These are phyloP conservation scores for Sebastes steindachneri DNA, from an alignment of 2,797 vertebrate genomes.

Conservation along the genomic window DNA sequence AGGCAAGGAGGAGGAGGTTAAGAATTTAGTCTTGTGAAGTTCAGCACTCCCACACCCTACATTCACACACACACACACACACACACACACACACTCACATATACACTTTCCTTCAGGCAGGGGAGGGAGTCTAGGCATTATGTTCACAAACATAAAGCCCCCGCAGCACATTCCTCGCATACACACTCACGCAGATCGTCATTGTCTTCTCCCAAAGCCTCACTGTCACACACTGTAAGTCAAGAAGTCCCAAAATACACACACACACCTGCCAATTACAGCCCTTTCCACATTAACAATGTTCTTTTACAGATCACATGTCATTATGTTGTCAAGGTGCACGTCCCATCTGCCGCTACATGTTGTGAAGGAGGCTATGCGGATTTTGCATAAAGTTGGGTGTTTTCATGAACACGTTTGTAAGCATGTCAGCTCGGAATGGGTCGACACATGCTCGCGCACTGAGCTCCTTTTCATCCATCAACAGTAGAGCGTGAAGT, in stretches of 20 bases:
- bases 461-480: not conserved
- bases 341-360: slow-evolving; percentile 1
- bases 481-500: slow-evolving; percentile 21
- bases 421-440: slow-evolving; percentile 11
- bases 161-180: slow-evolving; percentile 51
- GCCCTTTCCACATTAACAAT: slow-evolving; percentile 6
- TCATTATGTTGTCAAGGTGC: slow-evolving; percentile 60
- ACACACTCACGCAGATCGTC: slow-evolving; percentile 5
- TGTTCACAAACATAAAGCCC: slow-evolving; percentile 48
- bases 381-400: not conserved
- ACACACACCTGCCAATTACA: slow-evolving; percentile 46
- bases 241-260: slow-evolving; percentile 32
- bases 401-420: slow-evolving; percentile 22
- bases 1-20: not conserved
- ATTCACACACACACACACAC: slow-evolving; percentile 10
- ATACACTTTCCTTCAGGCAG: slow-evolving; percentile 30
- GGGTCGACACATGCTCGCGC: slow-evolving; percentile 16
- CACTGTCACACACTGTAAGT: slow-evolving; percentile 33
- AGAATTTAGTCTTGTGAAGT: slow-evolving; percentile 2
- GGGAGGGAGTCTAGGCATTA: slow-evolving; percentile 24
- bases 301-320: slow-evolving; percentile 13
- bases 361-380: not conserved
- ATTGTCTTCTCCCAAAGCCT: slow-evolving; percentile 48
- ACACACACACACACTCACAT: not conserved
- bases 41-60: not conserved